Base-by-base conservation (phyloP, 2,888 invertebrate species). In the Tenodera sinensis region DNA sequence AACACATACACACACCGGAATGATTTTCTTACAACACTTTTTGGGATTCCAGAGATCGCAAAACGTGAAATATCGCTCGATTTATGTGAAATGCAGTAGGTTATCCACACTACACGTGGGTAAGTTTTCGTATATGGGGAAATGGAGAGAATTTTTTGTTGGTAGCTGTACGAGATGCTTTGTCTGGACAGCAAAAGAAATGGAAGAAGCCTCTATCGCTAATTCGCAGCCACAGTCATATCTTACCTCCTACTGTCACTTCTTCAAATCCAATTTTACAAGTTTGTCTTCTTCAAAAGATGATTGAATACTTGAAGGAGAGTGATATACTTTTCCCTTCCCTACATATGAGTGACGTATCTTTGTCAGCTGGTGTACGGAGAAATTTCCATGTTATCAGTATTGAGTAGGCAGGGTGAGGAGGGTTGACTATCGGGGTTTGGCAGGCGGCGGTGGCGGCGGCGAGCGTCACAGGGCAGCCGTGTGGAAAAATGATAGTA, bases 401-500 rank as follows among this genome's bases (percentile, higher is more conserved):
- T 86, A 82, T 84, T 85, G 90, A 86, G 83, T 83, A 87, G 54
- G 84, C 42, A 34, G 85, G 89, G 90, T 90, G 90, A 71, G 88
- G 85, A 34, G 88, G 83, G 82, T 34, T 81, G 83, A 87, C 85
- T 90, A 90, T 90, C 90, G 88, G 90, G 83, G 83, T 87, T 89
- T 88, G 90, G 90, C 90, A 90, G 90, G 89, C 90, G 86, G 88
- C 89, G 89, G 88, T 89, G 90, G 89, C 90, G 86, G 88, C 89
- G 89, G 88, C 89, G 81, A 86, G 88, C 88, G 89, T 88, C 88
- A 87, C 88, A 83, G 88, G 88, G 89, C 90, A 90, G 87, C 90
- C 90, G 90, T 90, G 90, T 90, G 90, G 90, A 90, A 90, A 90
- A 90, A 90, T 90, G 90, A 90, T 90, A 90, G 84, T 85, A 89